phyloP scores from a whole-genome alignment of 1,140 invertebrate genomes.

The Diplogasteroides magnus region DNA sequence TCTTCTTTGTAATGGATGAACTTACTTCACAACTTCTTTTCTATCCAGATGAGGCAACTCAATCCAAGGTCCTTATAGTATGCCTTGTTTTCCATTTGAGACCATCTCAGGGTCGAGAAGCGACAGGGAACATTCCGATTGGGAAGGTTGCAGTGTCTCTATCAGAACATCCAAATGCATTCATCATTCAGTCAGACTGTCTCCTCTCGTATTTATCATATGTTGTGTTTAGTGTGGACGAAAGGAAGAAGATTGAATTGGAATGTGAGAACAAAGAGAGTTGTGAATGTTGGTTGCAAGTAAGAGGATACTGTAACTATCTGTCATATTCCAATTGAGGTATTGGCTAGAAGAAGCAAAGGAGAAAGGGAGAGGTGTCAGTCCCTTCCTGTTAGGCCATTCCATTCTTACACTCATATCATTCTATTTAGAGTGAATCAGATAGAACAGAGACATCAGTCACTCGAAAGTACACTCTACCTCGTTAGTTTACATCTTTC shows the following conservation, averaged over 20 bases:
- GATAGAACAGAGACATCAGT: no score
- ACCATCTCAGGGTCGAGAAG: conserved; percentile 19
- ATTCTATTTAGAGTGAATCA: no score
- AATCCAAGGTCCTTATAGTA: background rate
- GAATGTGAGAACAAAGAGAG: conserved; percentile 43
- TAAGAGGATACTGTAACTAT: no score
- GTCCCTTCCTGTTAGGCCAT: no score
- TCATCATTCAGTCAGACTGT: conserved; percentile 44
- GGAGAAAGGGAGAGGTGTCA: no score
- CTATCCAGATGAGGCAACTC: conserved; percentile 36
- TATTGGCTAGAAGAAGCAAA: no score
- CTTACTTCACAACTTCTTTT: conserved; percentile 39
- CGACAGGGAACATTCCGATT: conserved; percentile 35
- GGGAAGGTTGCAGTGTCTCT: conserved; percentile 19
- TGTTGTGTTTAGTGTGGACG: conserved; percentile 31
- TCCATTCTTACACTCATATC: no score
- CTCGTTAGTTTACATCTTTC: no score
- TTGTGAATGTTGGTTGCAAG: conserved; percentile 45
- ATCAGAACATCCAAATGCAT: conserved; percentile 36
- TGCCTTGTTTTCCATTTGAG: background rate
- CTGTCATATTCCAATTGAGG: no score
- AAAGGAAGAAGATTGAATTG: conserved; percentile 40
- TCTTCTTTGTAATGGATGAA: conserved; percentile 49
- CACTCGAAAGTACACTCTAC: no score
- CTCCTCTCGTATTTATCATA: background rate